phyloP scores from a whole-genome alignment of 2,888 invertebrate genomes.

The Drosophila quinaria region DNA sequence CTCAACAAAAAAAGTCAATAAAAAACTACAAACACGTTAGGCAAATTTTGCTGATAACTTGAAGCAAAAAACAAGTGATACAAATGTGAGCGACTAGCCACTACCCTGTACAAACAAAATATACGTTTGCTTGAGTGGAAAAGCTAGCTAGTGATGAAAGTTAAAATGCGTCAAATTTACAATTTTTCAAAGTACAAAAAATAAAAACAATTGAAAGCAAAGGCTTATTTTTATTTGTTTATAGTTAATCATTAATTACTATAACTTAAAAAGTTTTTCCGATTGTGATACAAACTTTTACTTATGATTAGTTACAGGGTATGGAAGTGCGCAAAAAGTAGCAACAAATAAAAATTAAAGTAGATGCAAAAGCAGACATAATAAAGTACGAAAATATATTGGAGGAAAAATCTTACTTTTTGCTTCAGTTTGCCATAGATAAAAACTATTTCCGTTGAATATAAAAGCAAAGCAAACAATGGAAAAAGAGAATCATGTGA shows the following conservation, averaged over 20 bases:
- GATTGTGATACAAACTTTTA: neutral
- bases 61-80: conserved; percentile 3
- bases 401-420: conserved; percentile 32
- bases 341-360: conserved; percentile 21
- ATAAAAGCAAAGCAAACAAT: conserved; percentile 53
- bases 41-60: conserved; percentile 66
- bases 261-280: neutral
- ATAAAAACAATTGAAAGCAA: neutral
- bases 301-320: conserved; percentile 18
- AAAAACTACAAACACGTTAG: conserved; percentile 54
- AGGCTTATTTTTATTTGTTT: neutral
- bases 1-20: conserved; percentile 24
- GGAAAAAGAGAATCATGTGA: conserved; percentile 33
- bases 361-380: conserved; percentile 17
- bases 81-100: neutral
- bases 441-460: conserved; percentile 71
- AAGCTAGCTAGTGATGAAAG: too few species aligned
- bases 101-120: conserved; percentile 1
- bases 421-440: conserved; percentile 44
- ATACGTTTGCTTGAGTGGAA: too few species aligned
- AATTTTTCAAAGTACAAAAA: neutral
- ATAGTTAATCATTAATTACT: neutral
- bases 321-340: conserved; percentile 27
- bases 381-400: conserved; percentile 24
- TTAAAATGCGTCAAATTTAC: too few species aligned